phyloP scores from a whole-genome alignment of 2,888 invertebrate genomes.

The Plagodis pulveraria region DNA sequence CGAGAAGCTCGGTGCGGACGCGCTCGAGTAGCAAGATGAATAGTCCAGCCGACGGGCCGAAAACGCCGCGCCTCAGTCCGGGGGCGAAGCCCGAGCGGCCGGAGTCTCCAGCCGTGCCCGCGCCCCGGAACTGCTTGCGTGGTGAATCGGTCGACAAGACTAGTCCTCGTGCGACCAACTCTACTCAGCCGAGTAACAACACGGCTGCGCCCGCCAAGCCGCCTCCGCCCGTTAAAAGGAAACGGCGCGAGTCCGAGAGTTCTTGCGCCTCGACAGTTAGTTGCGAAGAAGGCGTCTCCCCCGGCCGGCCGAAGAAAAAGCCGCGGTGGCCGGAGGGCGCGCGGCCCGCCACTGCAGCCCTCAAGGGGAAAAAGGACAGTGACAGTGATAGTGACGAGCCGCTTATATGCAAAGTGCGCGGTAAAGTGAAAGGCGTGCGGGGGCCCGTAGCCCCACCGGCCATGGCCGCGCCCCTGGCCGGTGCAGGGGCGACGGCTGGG shows the following conservation, averaged over 20 bases:
- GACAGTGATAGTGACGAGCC: conserved; percentile 93
- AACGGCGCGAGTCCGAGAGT: conserved; percentile 92
- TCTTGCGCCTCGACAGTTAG: conserved; percentile 87
- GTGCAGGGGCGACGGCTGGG: conserved; percentile 61
- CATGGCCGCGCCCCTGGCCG: conserved; percentile 79
- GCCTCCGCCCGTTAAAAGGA: conserved; percentile 85
- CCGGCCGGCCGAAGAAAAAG: conserved; percentile 69
- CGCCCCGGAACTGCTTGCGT: conserved; percentile 59
- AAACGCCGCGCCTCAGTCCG: conserved; percentile 77
- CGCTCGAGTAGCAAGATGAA: conserved; percentile 88
- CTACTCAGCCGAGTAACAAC: background rate
- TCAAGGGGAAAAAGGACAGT: conserved; percentile 86
- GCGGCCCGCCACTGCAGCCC: conserved; percentile 66
- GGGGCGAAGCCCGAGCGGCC: conserved; percentile 57
- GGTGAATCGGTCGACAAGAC: conserved; percentile 41
- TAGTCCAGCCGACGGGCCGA: conserved; percentile 85
- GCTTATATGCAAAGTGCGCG: conserved; percentile 89
- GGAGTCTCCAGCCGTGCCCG: conserved; percentile 66
- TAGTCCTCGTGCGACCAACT: background rate
- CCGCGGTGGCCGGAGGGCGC: conserved; percentile 57
- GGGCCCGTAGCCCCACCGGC: conserved; percentile 29
- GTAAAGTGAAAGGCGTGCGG: conserved; percentile 58
- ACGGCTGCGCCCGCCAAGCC: conserved; percentile 72
- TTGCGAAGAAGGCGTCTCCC: conserved; percentile 80
- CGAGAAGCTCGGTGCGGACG: conserved; percentile 85